Base-by-base conservation (phyloP, 1,140 invertebrate genomes). In the Papilio xuthus region DNA sequence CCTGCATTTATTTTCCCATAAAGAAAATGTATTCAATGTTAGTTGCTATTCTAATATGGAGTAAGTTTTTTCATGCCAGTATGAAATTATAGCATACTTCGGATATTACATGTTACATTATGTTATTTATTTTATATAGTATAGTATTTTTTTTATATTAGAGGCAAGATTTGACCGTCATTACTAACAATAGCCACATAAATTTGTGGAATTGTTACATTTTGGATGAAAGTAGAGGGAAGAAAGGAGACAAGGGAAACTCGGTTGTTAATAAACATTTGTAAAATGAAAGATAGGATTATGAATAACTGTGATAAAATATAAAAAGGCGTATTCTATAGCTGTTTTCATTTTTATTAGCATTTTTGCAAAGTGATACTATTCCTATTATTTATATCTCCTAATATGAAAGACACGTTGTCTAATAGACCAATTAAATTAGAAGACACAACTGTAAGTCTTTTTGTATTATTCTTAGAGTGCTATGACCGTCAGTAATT, bases 1-100 rank as follows among this genome's bases (percentile, higher is more conserved):
- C 74, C 74, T 76, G 37, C 74, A 76, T 76, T 76, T 76, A 76
- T 76, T 60, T 76, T 76, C 74, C 74, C 50, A 76, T 76, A 76
- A 76, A 76, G 74, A 76, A 76, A 60, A 76, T 76, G 50, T 76
- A 76, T 76, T 60, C 74, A 60, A 60, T 60, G 74, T 76, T 76
- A 60, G 53, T 60, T 60, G 74, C 28, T 32, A 28, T 32, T 53
- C 42, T 74, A 32, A 74, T 47, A 47, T 28, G 26, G 28, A 26
- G 42, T 72, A 44, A 47, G 41, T 42, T 72, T 72, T 44, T 72
- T 18, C 13, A 44, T 47, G 9, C 20, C 23, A 42, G 20, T 72
- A 23, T 23, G 42, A 26, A 67, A 67, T 67, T 67, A 67, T 67
- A 67, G 60, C 23, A 28, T 28, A 67, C 60, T 28, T 67, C 26